These are phyloP conservation scores for Astreopora myriophthalma DNA, from an alignment of 64 coral and sea anemone species.

Conservation along the genomic window DNA sequence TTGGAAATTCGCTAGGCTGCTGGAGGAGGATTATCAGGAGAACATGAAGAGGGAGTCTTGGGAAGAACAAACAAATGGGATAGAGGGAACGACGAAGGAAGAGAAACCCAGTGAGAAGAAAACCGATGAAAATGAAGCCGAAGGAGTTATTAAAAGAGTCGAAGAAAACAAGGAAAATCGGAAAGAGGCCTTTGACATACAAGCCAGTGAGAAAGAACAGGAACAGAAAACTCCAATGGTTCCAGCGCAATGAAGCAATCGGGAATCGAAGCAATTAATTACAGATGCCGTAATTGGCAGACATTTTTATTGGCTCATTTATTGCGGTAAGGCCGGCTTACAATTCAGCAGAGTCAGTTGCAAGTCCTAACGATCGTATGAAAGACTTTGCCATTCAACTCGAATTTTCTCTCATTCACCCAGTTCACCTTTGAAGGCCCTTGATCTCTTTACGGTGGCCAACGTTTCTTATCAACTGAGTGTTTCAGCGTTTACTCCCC, in stretches of 20 bases:
- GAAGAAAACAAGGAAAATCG: neutral
- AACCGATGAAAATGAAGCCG: neutral
- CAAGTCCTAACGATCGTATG: no score
- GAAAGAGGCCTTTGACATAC: neutral
- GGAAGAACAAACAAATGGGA: neutral
- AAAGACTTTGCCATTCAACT: no score
- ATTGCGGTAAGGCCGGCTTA: no score
- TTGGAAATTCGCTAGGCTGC: constrained; percentile 44
- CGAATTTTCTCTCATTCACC: no score
- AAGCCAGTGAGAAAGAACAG: neutral
- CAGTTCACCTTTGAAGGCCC: no score
- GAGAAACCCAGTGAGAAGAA: neutral
- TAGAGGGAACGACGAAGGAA: neutral
- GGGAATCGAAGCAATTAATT: no score
- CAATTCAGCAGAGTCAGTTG: no score
- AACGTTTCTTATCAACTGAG: neutral
- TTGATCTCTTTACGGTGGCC: neutral
- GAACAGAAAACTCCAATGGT: neutral
- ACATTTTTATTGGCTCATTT: no score
- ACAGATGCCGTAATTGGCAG: no score
- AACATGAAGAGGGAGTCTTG: constrained; percentile 2
- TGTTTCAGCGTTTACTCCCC: neutral
- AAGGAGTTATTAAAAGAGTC: neutral
- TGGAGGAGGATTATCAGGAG: constrained; percentile 58
- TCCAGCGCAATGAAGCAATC: no score